Evolutionary conservation across 35 echinoderm and acorn worm genomes (phyloP).

Genomic region (Diadema setosum): DNA sequence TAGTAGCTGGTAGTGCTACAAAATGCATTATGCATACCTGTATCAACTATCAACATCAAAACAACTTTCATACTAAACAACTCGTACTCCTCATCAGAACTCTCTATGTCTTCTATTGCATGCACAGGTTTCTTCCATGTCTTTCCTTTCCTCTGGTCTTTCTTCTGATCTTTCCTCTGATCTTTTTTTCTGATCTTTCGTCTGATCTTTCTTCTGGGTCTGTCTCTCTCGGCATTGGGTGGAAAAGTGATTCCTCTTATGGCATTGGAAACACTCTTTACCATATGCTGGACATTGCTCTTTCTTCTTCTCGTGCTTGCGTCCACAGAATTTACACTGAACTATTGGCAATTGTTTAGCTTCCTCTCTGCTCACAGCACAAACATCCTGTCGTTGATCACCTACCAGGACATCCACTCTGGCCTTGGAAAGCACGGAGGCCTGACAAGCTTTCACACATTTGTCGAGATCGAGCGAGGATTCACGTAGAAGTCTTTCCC

Average conservation of each 20-base stretch:
- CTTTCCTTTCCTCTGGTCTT: neutral
- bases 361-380: neutral
- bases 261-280: conserved; percentile 12
- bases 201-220: neutral
- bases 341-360: neutral
- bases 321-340: conserved; percentile 49
- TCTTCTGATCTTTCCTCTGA: neutral
- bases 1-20: too few species aligned
- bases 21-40: too few species aligned
- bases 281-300: conserved; percentile 44
- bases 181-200: neutral
- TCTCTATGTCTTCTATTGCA: neutral
- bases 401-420: neutral
- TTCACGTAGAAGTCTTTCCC: conserved; percentile 33
- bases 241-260: conserved; percentile 22
- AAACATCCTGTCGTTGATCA: neutral
- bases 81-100: conserved; percentile 26
- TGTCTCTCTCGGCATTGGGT: neutral
- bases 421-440: conserved; percentile 5
- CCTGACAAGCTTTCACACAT: conserved; percentile 7
- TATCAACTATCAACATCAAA: too few species aligned
- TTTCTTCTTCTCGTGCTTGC: neutral
- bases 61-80: too few species aligned
- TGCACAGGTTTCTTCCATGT: neutral
- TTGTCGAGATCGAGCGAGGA: conserved; percentile 14